These are phyloP conservation scores for Dusona sp. DNA, from an alignment of 2,888 invertebrate genomes.

Conservation along the genomic window DNA sequence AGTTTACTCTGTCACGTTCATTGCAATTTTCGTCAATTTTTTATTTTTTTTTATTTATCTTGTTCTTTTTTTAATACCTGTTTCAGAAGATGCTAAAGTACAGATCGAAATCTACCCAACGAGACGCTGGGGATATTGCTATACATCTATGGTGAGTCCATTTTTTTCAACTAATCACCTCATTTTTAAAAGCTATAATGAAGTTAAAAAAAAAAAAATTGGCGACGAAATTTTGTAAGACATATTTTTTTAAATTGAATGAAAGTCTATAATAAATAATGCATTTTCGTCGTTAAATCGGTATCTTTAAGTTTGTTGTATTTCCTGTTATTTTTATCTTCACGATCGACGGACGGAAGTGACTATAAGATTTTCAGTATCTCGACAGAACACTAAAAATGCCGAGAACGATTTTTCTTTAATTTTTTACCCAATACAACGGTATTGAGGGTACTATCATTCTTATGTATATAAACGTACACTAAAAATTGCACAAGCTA, in stretches of 20 bases:
- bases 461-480: neutral
- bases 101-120: constrained; percentile 28
- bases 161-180: neutral
- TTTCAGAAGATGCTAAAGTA: constrained; percentile 57
- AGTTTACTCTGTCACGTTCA: neutral
- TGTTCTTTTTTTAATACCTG: constrained; percentile 4
- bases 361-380: neutral
- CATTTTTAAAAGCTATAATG: neutral
- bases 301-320: neutral
- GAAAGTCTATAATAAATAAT: neutral
- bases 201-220: neutral
- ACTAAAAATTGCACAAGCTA: constrained; percentile 10
- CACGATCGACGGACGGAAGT: neutral
- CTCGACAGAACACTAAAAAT: neutral
- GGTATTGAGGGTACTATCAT: neutral
- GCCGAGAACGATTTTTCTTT: neutral
- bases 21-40: constrained; percentile 7
- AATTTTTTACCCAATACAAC: neutral
- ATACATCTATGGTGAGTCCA: constrained; percentile 60
- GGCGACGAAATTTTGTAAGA: too few species aligned
- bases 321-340: neutral
- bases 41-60: neutral
- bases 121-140: constrained; percentile 34
- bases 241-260: too few species aligned
- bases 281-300: too few species aligned